Evolutionary conservation across 2,113 vertebrate genomes (phyloP), one percentile per base, ranked within the genome.

Genomic region (Vicugna pacos): DNA sequence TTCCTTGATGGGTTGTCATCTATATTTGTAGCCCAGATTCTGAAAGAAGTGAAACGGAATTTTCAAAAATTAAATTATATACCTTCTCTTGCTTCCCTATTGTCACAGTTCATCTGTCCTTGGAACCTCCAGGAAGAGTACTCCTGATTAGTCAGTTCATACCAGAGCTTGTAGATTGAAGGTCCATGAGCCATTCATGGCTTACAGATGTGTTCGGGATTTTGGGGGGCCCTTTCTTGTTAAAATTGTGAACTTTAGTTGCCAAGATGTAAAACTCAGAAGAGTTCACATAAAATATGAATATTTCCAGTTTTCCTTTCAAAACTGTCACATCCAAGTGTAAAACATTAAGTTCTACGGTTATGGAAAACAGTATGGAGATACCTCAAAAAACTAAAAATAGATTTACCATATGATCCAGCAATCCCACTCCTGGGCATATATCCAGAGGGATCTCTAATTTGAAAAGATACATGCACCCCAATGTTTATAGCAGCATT

Each of bases 231-330:
- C 26, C 75, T 13, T 16, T 2, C 35, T 80, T 67, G 13, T 75
- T 84, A 84, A 75, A 75, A 65, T 91, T 72, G 69, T 84, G 46
- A 92, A 65, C 64, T 83, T 91, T 83, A 73, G 46, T 73, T 92
- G 80, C 79, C 54, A 92, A 38, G 16, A 92, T 83, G 13, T 46
- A 42, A 75, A 73, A 62, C 24, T 76, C 70, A 89, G 54, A 48
- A 80, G 67, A 52, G 35, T 75, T 75, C 46, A 54, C 69, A 84
- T 26, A 92, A 73, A 62, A 87, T 30, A 8, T 58, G 35, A 46
- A 48, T 4, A 26, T 79, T 67, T 90, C 82, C 50, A 58, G 9
- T 84, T 54, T 91, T 46, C 58, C 46, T 84, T 75, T 52, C 30
- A 38, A 50, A 72, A 30, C 11, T 7, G 19, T n/a, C 89, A 79